Evolutionary conservation across 2,888 invertebrate genomes (phyloP).

Genomic region (Cantharis flavilabris): DNA sequence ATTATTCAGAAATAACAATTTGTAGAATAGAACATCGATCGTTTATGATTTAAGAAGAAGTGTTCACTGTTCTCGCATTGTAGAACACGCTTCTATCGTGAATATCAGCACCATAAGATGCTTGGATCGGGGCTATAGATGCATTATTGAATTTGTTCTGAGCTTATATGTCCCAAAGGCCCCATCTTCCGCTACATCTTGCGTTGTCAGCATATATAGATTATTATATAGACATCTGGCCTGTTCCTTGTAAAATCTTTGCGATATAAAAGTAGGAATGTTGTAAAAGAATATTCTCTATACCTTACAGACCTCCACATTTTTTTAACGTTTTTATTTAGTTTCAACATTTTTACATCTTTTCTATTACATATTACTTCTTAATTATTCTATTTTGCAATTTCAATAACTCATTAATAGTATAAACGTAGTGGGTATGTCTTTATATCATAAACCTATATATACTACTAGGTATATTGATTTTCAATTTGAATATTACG

Average conservation of each 20-base stretch:
- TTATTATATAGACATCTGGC: slow-evolving; percentile 59
- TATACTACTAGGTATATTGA: neutral
- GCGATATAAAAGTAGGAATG: slow-evolving; percentile 53
- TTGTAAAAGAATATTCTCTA: slow-evolving; percentile 28
- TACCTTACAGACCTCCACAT: slow-evolving; percentile 15
- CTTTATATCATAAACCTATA: neutral
- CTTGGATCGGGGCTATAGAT: slow-evolving; percentile 49
- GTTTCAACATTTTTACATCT: neutral
- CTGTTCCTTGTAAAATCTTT: slow-evolving; percentile 54
- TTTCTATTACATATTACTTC: neutral
- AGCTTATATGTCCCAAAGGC: slow-evolving; percentile 55
- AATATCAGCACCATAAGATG: slow-evolving; percentile 34
- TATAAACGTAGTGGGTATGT: neutral
- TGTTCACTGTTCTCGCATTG: slow-evolving; percentile 50
- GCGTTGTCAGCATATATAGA: slow-evolving; percentile 60
- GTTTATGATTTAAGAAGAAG: slow-evolving; percentile 45
- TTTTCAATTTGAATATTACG: neutral
- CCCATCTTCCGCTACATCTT: slow-evolving; percentile 54
- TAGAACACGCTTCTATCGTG: slow-evolving; percentile 30
- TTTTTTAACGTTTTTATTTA: slow-evolving; percentile 2
- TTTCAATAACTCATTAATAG: neutral
- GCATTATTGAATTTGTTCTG: slow-evolving; percentile 57
- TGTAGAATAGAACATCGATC: slow-evolving; percentile 14
- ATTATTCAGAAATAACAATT: slow-evolving; percentile 18
- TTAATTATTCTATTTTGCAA: neutral